phyloP scores from a whole-genome alignment of 1,140 invertebrate species.

The Drosophila kohkoa region DNA sequence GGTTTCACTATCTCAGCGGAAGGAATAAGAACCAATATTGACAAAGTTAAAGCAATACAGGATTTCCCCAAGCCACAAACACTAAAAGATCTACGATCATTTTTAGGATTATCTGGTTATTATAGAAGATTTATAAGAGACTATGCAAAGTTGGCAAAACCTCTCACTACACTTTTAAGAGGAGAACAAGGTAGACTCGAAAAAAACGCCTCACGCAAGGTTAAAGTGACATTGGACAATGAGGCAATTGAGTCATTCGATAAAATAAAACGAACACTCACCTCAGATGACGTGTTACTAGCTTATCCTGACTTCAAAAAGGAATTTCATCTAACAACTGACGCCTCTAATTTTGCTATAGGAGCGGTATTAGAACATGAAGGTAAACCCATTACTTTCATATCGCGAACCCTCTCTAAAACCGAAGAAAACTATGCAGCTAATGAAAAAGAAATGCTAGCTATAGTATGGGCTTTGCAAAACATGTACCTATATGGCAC shows the following conservation, averaged over 20 bases:
- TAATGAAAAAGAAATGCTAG: conserved; percentile 1
- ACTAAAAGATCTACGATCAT: conserved; percentile 41
- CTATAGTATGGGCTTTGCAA: conserved; percentile 62
- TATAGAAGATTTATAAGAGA: conserved; percentile 2
- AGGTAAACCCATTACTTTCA: conserved; percentile 1
- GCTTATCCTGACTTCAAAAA: not conserved
- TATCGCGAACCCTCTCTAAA: not conserved
- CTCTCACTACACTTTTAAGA: conserved; percentile 15
- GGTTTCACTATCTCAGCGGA: conserved; percentile 44
- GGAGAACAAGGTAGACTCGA: conserved; percentile 4
- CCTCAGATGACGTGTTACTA: too few species aligned
- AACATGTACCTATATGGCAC: conserved; percentile 76
- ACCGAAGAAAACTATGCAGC: not conserved
- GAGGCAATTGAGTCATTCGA: too few species aligned
- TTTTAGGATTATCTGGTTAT: conserved; percentile 40
- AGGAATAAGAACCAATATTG: conserved; percentile 43
- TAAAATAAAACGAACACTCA: too few species aligned
- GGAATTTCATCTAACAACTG: not conserved
- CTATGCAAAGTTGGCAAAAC: not conserved
- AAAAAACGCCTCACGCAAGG: not conserved
- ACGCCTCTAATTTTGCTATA: not conserved
- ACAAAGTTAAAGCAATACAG: conserved; percentile 19
- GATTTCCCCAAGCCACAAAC: conserved; percentile 27
- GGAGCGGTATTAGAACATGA: conserved; percentile 11
- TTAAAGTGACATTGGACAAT: too few species aligned